Percentiles rank a stretch among this genome's conserved stretches.
phyloP scores from a whole-genome alignment of 1,140 invertebrate species.

The Drosophila pallidifrons region DNA sequence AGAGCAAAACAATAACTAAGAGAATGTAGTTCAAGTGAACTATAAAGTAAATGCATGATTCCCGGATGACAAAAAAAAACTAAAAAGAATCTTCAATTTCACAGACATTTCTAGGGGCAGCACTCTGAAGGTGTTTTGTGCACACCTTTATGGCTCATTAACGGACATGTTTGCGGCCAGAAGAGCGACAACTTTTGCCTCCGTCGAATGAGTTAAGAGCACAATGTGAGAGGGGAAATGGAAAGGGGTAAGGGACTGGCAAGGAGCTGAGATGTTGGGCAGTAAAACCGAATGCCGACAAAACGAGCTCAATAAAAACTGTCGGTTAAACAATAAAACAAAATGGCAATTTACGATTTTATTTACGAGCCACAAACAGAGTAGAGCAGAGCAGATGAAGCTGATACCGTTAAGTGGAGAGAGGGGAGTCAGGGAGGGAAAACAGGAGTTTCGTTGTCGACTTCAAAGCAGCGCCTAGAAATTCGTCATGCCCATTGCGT shows the following conservation, averaged over 20 bases:
- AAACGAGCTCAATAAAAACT: constrained; percentile 82
- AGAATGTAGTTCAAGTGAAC: background rate
- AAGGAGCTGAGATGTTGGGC: constrained; percentile 8
- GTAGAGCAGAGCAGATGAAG: constrained; percentile 12
- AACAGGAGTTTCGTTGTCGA: constrained; percentile 33
- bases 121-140: constrained; percentile 35
- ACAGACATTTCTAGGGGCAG: constrained; percentile 25
- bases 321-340: constrained; percentile 79
- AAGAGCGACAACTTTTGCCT: constrained; percentile 55
- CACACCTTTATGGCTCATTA: constrained; percentile 78
- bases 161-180: constrained; percentile 66
- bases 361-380: constrained; percentile 69
- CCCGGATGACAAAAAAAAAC: background rate
- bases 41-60: constrained; percentile 4
- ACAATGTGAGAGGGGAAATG: background rate
- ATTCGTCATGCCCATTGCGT: constrained; percentile 71
- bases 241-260: background rate
- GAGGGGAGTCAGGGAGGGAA: constrained; percentile 11
- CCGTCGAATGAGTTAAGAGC: constrained; percentile 32
- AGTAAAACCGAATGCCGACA: constrained; percentile 60
- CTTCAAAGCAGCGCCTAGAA: constrained; percentile 65
- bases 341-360: constrained; percentile 83
- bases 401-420: background rate
- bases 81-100: constrained; percentile 8
- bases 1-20: too few relatives aligned